Percentiles rank a stretch among this genome's conserved stretches.
Evolutionary conservation across 2,888 invertebrate species (phyloP).

Genomic region (Antheraea yamamai): DNA sequence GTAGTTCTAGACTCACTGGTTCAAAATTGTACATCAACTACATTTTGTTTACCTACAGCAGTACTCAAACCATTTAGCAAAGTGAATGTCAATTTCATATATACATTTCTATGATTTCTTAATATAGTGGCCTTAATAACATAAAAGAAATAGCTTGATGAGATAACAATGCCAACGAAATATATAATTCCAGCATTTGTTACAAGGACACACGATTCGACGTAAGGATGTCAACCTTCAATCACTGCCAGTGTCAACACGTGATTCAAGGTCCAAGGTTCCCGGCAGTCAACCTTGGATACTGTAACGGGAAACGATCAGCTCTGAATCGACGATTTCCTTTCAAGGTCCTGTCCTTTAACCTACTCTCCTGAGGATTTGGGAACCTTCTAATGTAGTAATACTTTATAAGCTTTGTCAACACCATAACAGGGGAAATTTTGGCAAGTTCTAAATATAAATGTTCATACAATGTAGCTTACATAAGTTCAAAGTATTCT

Average conservation of each 20-base stretch:
- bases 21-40: no score
- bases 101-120: background rate
- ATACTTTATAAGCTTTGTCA: conserved; percentile 21
- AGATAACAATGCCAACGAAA: background rate
- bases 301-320: conserved; percentile 42
- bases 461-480: background rate
- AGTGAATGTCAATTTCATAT: background rate
- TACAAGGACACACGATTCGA: conserved; percentile 30
- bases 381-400: conserved; percentile 34
- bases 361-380: conserved; percentile 36
- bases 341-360: conserved; percentile 53
- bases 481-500: background rate
- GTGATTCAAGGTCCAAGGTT: conserved; percentile 33
- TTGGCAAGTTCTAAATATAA: conserved; percentile 27
- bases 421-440: conserved; percentile 27
- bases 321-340: conserved; percentile 42
- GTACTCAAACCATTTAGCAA: background rate
- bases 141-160: background rate
- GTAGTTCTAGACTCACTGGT: no score
- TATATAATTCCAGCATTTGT: conserved; percentile 5
- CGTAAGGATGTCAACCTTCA: conserved; percentile 38
- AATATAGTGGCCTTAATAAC: background rate
- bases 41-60: no score
- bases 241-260: conserved; percentile 44
- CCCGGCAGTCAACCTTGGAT: conserved; percentile 45